phyloP scores from a whole-genome alignment of 2,113 vertebrate genomes.

The Chaetorhynchus papuensis region DNA sequence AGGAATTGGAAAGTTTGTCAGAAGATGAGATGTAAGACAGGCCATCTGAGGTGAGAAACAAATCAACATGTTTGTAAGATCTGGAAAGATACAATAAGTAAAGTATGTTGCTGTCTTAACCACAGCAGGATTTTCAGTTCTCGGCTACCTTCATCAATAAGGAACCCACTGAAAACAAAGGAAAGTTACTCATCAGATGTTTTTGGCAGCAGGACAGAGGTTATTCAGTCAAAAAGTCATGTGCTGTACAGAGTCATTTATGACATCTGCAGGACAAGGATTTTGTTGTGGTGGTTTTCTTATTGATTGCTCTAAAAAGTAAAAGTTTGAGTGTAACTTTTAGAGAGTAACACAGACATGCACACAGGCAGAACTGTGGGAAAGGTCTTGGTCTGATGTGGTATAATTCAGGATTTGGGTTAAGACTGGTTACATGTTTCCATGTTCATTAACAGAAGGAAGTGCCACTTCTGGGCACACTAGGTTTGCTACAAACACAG shows the following conservation, averaged over 20 bases:
- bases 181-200: background rate
- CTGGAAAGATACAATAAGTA: background rate
- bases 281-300: background rate
- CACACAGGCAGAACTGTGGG: background rate
- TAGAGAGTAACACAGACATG: background rate
- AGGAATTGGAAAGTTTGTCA: background rate
- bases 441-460: background rate
- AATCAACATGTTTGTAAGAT: background rate
- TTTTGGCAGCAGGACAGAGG: background rate
- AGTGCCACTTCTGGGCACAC: background rate
- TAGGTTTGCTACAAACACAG: background rate
- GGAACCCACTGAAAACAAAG: background rate
- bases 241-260: background rate
- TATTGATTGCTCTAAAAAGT: background rate
- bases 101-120: background rate
- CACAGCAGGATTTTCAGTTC: background rate
- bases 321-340: background rate
- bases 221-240: background rate
- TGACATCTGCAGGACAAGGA: background rate
- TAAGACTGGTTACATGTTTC: background rate
- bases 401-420: background rate
- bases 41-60: constrained; percentile 23
- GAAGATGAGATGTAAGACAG: constrained; percentile 3
- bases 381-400: background rate
- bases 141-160: background rate